Evolutionary conservation across 92 coral and sea anemone species (phyloP), one percentile per base, ranked within the genome.

Genomic region (Paramuricea clavata): DNA sequence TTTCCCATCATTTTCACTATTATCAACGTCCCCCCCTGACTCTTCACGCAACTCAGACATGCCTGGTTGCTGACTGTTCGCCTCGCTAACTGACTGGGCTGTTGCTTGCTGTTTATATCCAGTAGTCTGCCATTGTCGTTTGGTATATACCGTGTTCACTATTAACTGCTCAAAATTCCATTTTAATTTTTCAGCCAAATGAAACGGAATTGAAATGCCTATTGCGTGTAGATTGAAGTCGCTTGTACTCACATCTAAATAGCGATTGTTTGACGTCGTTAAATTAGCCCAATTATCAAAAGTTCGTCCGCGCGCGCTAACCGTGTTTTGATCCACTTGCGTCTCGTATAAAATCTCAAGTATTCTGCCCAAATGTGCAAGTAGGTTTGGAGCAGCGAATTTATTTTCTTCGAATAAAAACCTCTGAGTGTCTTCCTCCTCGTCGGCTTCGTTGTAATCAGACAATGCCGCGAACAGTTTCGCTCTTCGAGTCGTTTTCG

Each of bases 371-470:
- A 95, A 92, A 52, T 94, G 98, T 5, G 98, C 98, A 25, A 95
- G 92, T 49, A 95, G 87, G 85, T 95, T 95, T 34, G 98, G 98
- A 23, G 98, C 98, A 2, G 98, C 98, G 67, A 95, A 95, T 76
- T 95, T 95, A 69, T 95, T 95, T 61, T 95, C 98, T 78, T 95
- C 98, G 87, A 95, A 95, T 49, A 95, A 86, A 87, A 95, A 95
- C 43, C 98, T 57, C 74, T 95, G 98, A 9, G 98, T 95, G 74
- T 95, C 98, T 79, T 95, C 98, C 17, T 95, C 98, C 28, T 95
- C 98, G 54, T 95, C 98, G 70, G 92, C 95, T 80, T 94, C 95
- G 11, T 95, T 96, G 68, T 81, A 75, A 26, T 88, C 89, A 19
- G 83, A 85, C 65, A 89, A 81, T 2, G 83, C 52, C 17, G 85